Percentiles rank a stretch among this genome's conserved stretches.
phyloP scores from a whole-genome alignment of 2,113 vertebrate species.

The Spilogale gracilis region DNA sequence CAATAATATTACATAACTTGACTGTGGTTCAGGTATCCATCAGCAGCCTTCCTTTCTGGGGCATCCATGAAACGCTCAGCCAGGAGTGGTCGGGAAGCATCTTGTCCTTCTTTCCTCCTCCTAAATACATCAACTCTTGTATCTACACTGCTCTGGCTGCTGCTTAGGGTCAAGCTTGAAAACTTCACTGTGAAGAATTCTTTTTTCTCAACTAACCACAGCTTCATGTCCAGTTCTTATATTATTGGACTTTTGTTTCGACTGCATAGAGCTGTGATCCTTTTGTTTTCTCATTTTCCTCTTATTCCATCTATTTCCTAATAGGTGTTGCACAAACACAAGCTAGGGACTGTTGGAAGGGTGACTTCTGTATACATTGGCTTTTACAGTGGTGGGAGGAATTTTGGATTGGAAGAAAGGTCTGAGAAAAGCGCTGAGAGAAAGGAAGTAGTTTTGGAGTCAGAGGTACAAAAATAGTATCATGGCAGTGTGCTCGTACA shows the following conservation, averaged over 20 bases:
- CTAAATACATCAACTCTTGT: background rate
- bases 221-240: background rate
- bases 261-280: background rate
- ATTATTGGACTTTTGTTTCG: background rate
- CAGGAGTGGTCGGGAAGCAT: background rate
- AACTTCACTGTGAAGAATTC: slow-evolving; percentile 7
- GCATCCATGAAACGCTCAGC: background rate
- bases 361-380: background rate
- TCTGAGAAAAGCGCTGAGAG: background rate
- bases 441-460: background rate
- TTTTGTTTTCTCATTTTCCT: slow-evolving; percentile 9
- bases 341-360: background rate
- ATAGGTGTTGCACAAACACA: background rate
- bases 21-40: background rate
- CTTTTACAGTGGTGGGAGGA: background rate
- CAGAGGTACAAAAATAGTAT: background rate
- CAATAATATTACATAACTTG: background rate
- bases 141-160: background rate
- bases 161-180: background rate
- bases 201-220: slow-evolving; percentile 7
- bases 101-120: background rate
- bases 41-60: background rate
- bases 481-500: background rate
- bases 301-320: background rate
- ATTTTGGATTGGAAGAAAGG: background rate